phyloP scores from a whole-genome alignment of 2,113 vertebrate genomes.

The Carassius auratus region DNA sequence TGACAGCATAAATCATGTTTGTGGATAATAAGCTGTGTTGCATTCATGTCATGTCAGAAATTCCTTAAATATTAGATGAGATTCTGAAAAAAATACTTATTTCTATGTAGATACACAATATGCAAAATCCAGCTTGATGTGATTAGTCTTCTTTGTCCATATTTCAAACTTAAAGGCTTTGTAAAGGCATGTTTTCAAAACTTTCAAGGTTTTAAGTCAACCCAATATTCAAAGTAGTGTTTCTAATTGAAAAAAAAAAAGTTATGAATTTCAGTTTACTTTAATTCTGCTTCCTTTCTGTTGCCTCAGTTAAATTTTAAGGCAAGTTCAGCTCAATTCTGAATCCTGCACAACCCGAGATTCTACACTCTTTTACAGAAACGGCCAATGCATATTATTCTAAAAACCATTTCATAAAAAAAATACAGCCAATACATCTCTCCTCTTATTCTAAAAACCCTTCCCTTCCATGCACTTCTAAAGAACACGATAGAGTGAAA shows the following conservation, averaged over 20 bases:
- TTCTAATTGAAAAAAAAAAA: too few species aligned
- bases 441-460: not conserved
- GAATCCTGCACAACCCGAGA: not conserved
- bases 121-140: too few species aligned
- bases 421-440: not conserved
- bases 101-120: not conserved
- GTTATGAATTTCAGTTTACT: not conserved
- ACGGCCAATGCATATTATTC: not conserved
- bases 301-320: not conserved
- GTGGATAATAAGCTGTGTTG: not conserved
- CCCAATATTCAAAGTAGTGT: too few species aligned
- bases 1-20: not conserved
- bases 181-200: not conserved
- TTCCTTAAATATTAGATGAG: not conserved
- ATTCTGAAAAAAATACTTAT: not conserved
- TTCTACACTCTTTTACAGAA: not conserved
- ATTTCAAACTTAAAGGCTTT: not conserved
- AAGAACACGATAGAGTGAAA: slow-evolving; percentile 15
- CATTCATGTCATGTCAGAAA: not conserved
- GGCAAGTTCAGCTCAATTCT: not conserved
- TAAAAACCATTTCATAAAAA: not conserved
- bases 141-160: not conserved
- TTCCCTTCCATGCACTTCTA: not conserved
- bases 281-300: not conserved
- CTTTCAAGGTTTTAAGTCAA: not conserved